A percentile compares a stretch with the other conserved stretches of the same genome.
These are phyloP conservation scores for Paracentrotus lividus DNA, from an alignment of 53 echinoderm and acorn worm genomes.

Conservation along the genomic window DNA sequence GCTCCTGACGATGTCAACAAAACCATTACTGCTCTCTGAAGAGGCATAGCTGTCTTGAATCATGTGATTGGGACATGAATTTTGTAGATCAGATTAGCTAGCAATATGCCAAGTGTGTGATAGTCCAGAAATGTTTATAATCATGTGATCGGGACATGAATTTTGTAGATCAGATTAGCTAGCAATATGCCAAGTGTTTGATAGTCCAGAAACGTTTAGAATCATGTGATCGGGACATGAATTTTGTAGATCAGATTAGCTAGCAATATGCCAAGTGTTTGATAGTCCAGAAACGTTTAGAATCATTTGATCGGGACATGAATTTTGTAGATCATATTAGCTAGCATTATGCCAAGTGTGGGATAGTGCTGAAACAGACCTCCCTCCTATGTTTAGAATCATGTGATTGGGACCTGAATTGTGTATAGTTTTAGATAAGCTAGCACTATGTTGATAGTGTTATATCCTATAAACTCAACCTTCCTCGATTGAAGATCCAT, in stretches of 20 bases:
- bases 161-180: too few species aligned
- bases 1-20: conserved; percentile 9
- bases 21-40: conserved; percentile 25
- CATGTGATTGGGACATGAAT: neutral
- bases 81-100: neutral
- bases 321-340: neutral
- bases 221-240: neutral
- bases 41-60: neutral
- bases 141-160: too few species aligned
- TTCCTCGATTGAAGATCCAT: neutral
- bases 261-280: neutral
- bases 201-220: neutral
- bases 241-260: neutral
- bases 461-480: neutral
- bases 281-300: neutral
- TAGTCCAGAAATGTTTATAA: neutral
- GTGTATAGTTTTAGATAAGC: neutral
- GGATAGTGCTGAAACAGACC: too few species aligned
- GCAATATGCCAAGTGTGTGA: neutral
- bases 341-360: neutral
- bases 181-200: neutral
- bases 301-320: neutral
- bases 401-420: neutral
- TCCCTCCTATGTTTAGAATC: too few species aligned
- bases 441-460: neutral